A percentile compares a stretch with the other conserved stretches of the same genome.
Conservation (phyloP, 2,113 vertebrate genomes). For the Leptobrachium ailaonicum region DNA sequence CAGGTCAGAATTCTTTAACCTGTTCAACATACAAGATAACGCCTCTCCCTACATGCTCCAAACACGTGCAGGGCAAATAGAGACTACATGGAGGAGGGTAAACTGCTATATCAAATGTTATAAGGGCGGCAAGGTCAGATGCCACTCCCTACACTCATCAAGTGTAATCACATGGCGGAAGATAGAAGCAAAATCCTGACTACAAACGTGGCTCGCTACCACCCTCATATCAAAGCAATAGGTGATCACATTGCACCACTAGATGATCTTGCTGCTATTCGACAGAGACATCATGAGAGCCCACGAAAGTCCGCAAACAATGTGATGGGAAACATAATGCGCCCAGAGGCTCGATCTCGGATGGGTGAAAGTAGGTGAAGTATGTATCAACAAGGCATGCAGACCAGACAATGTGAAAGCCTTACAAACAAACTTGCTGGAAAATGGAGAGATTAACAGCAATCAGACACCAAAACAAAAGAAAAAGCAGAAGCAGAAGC, state of each 20-base stretch:
- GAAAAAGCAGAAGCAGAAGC: not conserved
- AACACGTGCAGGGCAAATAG: not conserved
- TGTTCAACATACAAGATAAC: no score
- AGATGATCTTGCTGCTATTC: conserved; percentile 2
- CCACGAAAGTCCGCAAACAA: conserved; percentile 17
- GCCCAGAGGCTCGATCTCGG: not conserved
- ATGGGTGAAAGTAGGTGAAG: not conserved
- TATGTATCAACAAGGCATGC: not conserved
- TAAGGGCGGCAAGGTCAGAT: not conserved
- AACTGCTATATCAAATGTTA: not conserved
- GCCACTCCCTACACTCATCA: not conserved
- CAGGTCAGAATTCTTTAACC: not conserved
- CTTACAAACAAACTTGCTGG: no score
- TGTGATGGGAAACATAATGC: not conserved
- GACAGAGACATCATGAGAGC: not conserved
- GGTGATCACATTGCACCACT: not conserved
- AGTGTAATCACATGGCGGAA: not conserved
- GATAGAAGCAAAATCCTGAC: conserved; percentile 16
- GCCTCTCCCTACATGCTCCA: not conserved
- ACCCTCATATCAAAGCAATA: conserved; percentile 3
- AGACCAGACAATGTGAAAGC: no score
- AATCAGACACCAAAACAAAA: not conserved
- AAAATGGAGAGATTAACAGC: no score
- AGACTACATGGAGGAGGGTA: not conserved
- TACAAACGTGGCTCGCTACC: not conserved